These are phyloP conservation scores for Sinocyclocheilus anophthalmus DNA, from an alignment of 2,113 vertebrate genomes.

Conservation along the genomic window DNA sequence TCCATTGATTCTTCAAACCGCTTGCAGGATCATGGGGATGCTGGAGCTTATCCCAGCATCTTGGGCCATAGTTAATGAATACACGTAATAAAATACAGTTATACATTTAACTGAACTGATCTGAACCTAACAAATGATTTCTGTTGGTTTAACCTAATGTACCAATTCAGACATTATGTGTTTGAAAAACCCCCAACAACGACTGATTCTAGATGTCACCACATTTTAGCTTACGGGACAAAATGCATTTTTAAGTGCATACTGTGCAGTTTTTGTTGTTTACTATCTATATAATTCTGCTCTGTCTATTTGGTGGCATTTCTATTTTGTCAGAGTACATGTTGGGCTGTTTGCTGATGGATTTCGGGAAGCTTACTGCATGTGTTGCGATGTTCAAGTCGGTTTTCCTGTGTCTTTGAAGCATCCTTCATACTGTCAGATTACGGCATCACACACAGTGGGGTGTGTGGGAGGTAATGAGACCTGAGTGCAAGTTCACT, in stretches of 20 bases:
- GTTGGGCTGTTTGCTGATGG: background rate
- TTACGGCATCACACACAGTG: constrained; percentile 3
- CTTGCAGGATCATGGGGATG: background rate
- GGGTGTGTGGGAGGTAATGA: constrained; percentile 33
- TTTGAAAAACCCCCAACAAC: too few relatives aligned
- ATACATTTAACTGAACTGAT: background rate
- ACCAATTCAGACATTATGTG: too few relatives aligned
- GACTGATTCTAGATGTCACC: too few relatives aligned
- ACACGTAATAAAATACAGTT: background rate
- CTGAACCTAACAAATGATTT: background rate
- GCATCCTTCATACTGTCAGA: constrained; percentile 27
- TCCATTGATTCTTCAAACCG: background rate
- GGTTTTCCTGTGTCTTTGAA: constrained; percentile 25
- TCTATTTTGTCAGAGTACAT: background rate
- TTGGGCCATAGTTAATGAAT: background rate
- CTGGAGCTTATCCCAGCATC: background rate
- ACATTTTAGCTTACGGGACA: too few relatives aligned
- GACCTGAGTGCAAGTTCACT: constrained; percentile 33
- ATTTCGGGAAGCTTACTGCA: background rate
- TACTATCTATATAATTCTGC: too few relatives aligned
- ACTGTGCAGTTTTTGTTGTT: too few relatives aligned
- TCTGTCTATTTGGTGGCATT: background rate
- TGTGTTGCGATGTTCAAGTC: constrained; percentile 5
- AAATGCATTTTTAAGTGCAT: too few relatives aligned
- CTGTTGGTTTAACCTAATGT: too few relatives aligned